A percentile compares a stretch with the other conserved stretches of the same genome.
phyloP scores from a whole-genome alignment of 2,113 vertebrate species.

The Xiphias gladius region DNA sequence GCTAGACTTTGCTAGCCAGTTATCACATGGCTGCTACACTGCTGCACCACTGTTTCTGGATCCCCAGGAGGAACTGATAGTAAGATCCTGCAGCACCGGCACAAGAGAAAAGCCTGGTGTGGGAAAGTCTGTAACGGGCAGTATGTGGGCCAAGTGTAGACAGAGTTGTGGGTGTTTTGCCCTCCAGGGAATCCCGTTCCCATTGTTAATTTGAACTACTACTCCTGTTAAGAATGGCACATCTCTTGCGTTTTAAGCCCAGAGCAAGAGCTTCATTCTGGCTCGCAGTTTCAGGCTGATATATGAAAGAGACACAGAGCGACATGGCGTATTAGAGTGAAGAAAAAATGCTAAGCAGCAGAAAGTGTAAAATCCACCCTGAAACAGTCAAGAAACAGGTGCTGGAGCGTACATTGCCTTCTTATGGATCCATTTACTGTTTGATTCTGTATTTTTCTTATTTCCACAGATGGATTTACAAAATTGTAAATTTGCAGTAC shows the following conservation, averaged over 20 bases:
- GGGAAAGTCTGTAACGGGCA: slow-evolving; percentile 57
- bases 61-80: slow-evolving; percentile 64
- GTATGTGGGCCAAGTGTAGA: slow-evolving; percentile 76
- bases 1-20: slow-evolving; percentile 21
- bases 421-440: not conserved
- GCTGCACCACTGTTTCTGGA: slow-evolving; percentile 63
- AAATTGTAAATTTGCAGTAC: not conserved
- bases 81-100: slow-evolving; percentile 66
- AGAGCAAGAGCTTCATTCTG: not conserved
- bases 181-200: slow-evolving; percentile 53
- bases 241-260: slow-evolving; percentile 28
- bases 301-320: slow-evolving; percentile 4
- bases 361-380: not conserved
- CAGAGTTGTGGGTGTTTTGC: slow-evolving; percentile 68
- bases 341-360: not conserved
- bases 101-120: slow-evolving; percentile 49
- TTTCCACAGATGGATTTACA: too few species aligned
- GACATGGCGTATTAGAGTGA: not conserved
- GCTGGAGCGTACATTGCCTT: not conserved
- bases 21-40: slow-evolving; percentile 57
- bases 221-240: slow-evolving; percentile 34
- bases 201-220: slow-evolving; percentile 62
- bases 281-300: slow-evolving; percentile 4
- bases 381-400: not conserved
- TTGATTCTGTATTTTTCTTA: not conserved